phyloP scores from a whole-genome alignment of 2,113 vertebrate genomes.

The Pipra filicauda region DNA sequence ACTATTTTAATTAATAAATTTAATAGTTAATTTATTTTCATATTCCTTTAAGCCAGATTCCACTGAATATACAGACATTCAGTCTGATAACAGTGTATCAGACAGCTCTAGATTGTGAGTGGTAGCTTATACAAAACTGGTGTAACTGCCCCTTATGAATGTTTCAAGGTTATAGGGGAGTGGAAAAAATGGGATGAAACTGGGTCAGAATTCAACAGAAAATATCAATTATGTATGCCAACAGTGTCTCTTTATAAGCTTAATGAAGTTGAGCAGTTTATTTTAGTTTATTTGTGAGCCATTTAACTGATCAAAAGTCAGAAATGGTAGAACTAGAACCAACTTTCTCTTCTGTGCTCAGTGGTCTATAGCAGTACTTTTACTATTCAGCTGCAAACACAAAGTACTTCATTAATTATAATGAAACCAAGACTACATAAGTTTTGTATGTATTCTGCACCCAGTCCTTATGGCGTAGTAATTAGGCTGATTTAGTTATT shows the following conservation, averaged over 20 bases:
- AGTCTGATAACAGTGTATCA: not conserved
- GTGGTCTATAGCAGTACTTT: not conserved
- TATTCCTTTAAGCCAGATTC: not conserved
- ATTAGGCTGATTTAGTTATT: not conserved
- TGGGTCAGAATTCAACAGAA: not conserved
- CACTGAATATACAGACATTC: not conserved
- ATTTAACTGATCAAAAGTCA: not conserved
- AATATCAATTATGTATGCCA: not conserved
- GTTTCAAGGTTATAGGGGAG: not conserved
- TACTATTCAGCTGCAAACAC: not conserved
- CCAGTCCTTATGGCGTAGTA: not conserved
- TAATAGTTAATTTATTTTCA: not conserved
- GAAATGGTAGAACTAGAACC: not conserved
- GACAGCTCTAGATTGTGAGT: not conserved
- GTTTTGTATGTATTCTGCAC: not conserved
- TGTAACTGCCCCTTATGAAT: not conserved
- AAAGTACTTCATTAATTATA: not conserved
- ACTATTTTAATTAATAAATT: not conserved
- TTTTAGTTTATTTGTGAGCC: not conserved
- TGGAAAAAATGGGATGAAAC: not conserved
- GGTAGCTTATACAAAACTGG: not conserved
- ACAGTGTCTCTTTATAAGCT: not conserved
- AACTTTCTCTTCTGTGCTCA: not conserved
- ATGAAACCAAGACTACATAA: not conserved
- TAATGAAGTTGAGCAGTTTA: not conserved